Evolutionary conservation across 2,113 vertebrate genomes (phyloP), one percentile per base, ranked within the genome.

Genomic region (Ardeotis arabs): DNA sequence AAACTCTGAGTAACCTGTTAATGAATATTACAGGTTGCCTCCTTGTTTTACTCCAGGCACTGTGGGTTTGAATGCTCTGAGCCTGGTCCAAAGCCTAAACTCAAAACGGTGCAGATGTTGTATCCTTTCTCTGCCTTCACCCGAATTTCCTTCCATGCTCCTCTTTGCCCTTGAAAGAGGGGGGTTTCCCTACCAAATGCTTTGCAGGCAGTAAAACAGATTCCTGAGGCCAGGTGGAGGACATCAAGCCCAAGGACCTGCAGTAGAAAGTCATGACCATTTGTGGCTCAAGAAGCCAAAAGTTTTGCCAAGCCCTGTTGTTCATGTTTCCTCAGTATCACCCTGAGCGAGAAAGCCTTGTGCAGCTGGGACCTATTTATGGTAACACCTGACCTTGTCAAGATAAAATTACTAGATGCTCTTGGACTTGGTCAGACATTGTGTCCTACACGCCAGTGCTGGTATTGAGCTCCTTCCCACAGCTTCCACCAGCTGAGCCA

Each of bases 311-410:
- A 63, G 31, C 14, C 16, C 4, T 44, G 11, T 68, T 6, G 8
- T 67, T 59, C 33, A 5, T 37, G 4, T 60, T 9, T 9, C 12
- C 3, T 44, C 0, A 0, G 4, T 80, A 77, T 75, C 49, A 53
- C 14, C 4, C 10, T 63, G 31, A 62, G 14, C 1, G 5, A 59
- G 50, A 92, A 86, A 55, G 82, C 69, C 56, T 87, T 68, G 72
- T 16, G 44, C 85, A 91, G 79, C 59, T 89, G 41, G 60, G 66
- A 49, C 82, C 24, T 93, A 77, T 88, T 92, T 92, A 74, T 56
- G 63, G 49, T 55, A 89, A 84, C 75, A 76, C 39, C 49, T 2
- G 3, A 15, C 24, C 69, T 58, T 77, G 67, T 75, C 79, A 68
- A 74, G 60, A 25, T n/a, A 60, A 87, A 29, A 74, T 78, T 91